These are phyloP conservation scores for Spinus olivaceus DNA, from an alignment of 2,797 vertebrate genomes.

Conservation along the genomic window DNA sequence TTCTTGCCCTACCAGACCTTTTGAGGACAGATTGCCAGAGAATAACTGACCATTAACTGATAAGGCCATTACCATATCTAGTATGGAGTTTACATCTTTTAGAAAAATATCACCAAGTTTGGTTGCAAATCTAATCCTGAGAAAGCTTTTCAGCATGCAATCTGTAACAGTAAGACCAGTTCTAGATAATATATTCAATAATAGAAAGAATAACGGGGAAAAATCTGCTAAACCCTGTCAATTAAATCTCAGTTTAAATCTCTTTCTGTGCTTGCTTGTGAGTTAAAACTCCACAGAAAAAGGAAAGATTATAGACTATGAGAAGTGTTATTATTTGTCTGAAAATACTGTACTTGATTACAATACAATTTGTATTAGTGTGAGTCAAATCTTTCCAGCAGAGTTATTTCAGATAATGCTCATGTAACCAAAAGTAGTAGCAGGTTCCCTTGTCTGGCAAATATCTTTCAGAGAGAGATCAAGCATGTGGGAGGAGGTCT, in stretches of 20 bases:
- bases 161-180: neutral
- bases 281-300: neutral
- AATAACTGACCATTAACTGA: neutral
- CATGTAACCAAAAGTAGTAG: neutral
- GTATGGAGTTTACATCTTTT: neutral
- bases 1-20: neutral
- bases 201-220: neutral
- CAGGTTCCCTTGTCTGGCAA: neutral
- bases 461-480: neutral
- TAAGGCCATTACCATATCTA: neutral
- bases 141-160: neutral
- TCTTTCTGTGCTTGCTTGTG: neutral
- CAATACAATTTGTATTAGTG: neutral
- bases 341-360: neutral
- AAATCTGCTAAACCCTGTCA: neutral
- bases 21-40: neutral
- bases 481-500: neutral
- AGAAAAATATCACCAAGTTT: neutral
- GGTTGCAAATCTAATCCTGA: neutral
- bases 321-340: neutral
- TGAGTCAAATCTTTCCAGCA: neutral
- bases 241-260: neutral
- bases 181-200: neutral
- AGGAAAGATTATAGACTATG: neutral
- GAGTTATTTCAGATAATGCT: neutral